These are phyloP conservation scores for Drosophila saltans DNA, from an alignment of 1,140 invertebrate genomes.

Conservation along the genomic window DNA sequence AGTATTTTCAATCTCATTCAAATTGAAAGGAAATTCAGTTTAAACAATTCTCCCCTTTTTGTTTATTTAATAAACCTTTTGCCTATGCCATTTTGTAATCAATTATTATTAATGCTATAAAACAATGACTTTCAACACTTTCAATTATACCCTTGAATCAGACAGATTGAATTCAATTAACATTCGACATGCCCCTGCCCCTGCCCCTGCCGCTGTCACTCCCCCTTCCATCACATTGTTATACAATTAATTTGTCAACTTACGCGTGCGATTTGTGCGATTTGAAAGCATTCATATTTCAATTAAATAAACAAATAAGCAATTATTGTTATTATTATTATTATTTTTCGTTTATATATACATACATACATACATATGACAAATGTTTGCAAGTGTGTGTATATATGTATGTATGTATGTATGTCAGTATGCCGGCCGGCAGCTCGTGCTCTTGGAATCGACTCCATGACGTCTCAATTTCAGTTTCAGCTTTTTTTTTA, in stretches of 20 bases:
- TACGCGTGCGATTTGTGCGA: constrained; percentile 43
- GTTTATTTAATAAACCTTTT: too few relatives aligned
- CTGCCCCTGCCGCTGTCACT: too few relatives aligned
- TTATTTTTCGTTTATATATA: neutral
- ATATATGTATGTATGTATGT: constrained; percentile 13
- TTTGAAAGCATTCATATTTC: constrained; percentile 42
- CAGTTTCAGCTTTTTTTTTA: constrained; percentile 1
- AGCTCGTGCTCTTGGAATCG: constrained; percentile 18
- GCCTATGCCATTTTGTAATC: too few relatives aligned
- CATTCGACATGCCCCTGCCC: too few relatives aligned
- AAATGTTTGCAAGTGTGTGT: constrained; percentile 23
- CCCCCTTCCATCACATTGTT: constrained; percentile 29
- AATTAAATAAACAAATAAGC: constrained; percentile 14
- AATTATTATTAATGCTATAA: neutral
- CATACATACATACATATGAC: neutral
- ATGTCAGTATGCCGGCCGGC: constrained; percentile 15
- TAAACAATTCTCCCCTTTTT: too few relatives aligned
- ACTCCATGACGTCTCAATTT: constrained; percentile 21
- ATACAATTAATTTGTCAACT: constrained; percentile 58
- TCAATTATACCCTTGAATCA: constrained; percentile 4
- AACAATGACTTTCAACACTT: neutral
- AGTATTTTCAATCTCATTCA: too few relatives aligned
- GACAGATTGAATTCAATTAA: constrained; percentile 9
- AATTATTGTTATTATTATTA: constrained; percentile 21
- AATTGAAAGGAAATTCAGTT: neutral